Conservation (phyloP, 2,888 invertebrate genomes). For the Saturnia pavonia region DNA sequence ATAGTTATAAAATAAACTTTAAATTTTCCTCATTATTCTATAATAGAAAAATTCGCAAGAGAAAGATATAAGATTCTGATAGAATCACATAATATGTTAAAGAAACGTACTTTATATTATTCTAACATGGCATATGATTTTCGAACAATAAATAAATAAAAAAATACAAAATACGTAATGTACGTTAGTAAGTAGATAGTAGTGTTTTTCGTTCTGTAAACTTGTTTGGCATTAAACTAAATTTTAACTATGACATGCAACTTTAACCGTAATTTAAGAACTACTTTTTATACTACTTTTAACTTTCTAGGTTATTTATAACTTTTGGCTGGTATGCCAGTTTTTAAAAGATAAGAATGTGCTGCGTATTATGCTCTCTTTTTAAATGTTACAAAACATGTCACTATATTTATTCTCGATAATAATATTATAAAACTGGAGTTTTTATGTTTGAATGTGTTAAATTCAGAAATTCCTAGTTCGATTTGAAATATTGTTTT, state of each 20-base stretch:
- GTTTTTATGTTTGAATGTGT: background rate
- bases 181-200: background rate
- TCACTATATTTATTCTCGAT: background rate
- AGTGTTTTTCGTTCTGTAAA: background rate
- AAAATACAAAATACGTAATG: background rate
- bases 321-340: background rate
- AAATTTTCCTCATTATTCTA: background rate
- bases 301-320: background rate
- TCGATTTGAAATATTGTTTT: background rate
- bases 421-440: background rate
- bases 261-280: background rate
- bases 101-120: too few species aligned
- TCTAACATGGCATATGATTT: too few species aligned
- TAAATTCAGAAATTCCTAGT: background rate
- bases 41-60: background rate
- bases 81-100: too few species aligned
- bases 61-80: too few species aligned
- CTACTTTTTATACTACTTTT: background rate
- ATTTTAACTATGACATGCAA: background rate
- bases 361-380: background rate
- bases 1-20: background rate
- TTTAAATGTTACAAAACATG: background rate
- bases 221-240: background rate
- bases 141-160: background rate
- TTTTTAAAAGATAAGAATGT: background rate